Percentiles rank a stretch among this genome's conserved stretches.
phyloP scores from a whole-genome alignment of 2,113 vertebrate species.

The Lagopus muta region DNA sequence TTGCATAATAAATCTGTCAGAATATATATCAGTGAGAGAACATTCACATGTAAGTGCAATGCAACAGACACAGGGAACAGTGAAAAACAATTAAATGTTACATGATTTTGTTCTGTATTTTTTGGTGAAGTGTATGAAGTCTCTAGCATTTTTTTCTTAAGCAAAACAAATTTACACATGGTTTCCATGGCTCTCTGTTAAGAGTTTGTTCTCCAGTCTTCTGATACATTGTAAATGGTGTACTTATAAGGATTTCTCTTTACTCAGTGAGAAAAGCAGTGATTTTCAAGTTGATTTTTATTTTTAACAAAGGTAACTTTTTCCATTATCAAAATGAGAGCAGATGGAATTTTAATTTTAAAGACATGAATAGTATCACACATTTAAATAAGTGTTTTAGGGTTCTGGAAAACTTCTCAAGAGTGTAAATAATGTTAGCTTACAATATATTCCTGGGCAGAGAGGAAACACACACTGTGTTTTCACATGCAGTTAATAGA shows the following conservation, averaged over 20 bases:
- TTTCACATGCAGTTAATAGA: not conserved
- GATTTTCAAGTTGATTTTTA: not conserved
- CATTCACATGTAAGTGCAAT: not conserved
- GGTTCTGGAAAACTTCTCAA: not conserved
- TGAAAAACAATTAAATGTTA: not conserved
- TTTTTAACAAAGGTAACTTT: not conserved
- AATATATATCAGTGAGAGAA: not conserved
- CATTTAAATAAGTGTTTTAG: not conserved
- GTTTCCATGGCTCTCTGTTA: not conserved
- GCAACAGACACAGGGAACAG: not conserved
- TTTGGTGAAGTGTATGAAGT: not conserved
- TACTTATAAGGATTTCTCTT: not conserved
- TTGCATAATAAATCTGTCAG: constrained; percentile 9
- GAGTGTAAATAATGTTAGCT: not conserved
- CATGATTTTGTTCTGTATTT: not conserved
- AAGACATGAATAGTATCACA: not conserved
- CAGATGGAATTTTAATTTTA: not conserved
- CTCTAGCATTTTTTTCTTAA: not conserved
- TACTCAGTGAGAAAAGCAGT: not conserved
- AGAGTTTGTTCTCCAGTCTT: not conserved
- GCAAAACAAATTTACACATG: not conserved
- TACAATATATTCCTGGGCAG: not conserved
- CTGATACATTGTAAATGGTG: not conserved
- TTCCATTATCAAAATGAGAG: not conserved
- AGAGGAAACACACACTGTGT: not conserved